Base-by-base conservation (phyloP, 1,140 invertebrate genomes). In the Helicoverpa armigera region DNA sequence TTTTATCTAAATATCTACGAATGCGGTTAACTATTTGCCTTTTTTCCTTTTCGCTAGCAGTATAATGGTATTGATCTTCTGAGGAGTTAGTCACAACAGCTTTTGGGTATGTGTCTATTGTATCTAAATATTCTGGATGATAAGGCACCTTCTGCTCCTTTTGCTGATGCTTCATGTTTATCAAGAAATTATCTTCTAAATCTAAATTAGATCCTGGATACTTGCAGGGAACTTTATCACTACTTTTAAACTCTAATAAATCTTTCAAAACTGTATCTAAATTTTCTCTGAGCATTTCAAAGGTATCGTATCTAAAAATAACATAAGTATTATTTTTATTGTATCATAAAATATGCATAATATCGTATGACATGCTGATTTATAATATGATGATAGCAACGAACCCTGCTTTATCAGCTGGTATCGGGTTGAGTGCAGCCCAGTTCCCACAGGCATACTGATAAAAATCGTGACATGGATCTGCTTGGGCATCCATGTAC, bases 381-480 rank as follows among this genome's bases (percentile, higher is more conserved):
- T 35, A 7, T 35, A 31, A 35, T n/a, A 56, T 29, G n/a, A 12
- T 7, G n/a, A 23, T 23, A 67, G 18, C 1, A 51, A 54, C 82
- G 85, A 90, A 95, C 72, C 97, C 97, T 29, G 97, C 96, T 91
- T 97, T 97, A 88, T 98, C 98, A 83, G 97, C 97, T 4, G 98
- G 98, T 82, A 99, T 98, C 0, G 97, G 97, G 94, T 98, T 98
- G 58, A 96, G 95, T 35, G 96, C 96, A 35, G 97, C 96, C 98
- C 98, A 98, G 83, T 98, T 98, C 14, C 98, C 98, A 90, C 98
- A 99, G 0, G 98, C 97, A 88, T 97, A 99, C 87, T 98, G 96
- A 91, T 98, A 99, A 91, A 99, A 99, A 91, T 99, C 98, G 2
- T 97, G 95, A 90, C 98, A 99, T 0, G 98, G 98, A 94, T 99